A percentile compares a stretch with the other conserved stretches of the same genome.
These are phyloP conservation scores for Hypomesus transpacificus DNA, from an alignment of 2,113 vertebrate species.

Conservation along the genomic window DNA sequence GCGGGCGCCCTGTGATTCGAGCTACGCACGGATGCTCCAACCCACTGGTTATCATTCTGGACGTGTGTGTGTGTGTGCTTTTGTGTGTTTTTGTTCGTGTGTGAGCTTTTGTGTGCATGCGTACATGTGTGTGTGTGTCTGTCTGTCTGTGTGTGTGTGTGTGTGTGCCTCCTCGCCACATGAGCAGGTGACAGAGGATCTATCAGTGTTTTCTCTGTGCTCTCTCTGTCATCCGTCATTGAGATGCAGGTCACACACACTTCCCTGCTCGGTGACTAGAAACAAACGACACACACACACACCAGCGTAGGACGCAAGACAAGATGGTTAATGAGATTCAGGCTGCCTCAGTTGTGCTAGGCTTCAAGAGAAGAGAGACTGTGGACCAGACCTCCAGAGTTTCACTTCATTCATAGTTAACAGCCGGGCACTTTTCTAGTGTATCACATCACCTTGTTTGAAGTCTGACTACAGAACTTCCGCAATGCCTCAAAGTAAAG, in stretches of 20 bases:
- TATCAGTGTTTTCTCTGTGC: background rate
- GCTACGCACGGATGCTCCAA: too few species aligned
- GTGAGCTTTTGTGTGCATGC: too few species aligned
- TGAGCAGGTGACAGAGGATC: background rate
- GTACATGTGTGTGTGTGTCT: background rate
- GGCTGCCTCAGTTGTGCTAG: background rate
- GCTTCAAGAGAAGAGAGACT: background rate
- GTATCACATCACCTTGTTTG: slow-evolving; percentile 10
- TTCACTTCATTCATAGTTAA: background rate
- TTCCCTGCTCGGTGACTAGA: background rate
- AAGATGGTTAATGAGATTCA: slow-evolving; percentile 18
- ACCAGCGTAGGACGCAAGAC: background rate
- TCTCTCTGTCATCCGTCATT: slow-evolving; percentile 5
- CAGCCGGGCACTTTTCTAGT: background rate
- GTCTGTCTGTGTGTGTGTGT: background rate
- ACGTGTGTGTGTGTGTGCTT: too few species aligned
- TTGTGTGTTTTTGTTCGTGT: too few species aligned
- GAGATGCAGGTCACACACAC: background rate
- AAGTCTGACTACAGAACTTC: slow-evolving; percentile 11
- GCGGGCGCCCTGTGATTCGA: too few species aligned
- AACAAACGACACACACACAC: background rate
- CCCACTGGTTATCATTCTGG: too few species aligned
- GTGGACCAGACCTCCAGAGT: background rate
- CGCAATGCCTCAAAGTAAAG: slow-evolving; percentile 7
- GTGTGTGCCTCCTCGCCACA: background rate